Base-by-base conservation (phyloP, 2,888 invertebrate genomes). In the Drosophila vallismaia region DNA sequence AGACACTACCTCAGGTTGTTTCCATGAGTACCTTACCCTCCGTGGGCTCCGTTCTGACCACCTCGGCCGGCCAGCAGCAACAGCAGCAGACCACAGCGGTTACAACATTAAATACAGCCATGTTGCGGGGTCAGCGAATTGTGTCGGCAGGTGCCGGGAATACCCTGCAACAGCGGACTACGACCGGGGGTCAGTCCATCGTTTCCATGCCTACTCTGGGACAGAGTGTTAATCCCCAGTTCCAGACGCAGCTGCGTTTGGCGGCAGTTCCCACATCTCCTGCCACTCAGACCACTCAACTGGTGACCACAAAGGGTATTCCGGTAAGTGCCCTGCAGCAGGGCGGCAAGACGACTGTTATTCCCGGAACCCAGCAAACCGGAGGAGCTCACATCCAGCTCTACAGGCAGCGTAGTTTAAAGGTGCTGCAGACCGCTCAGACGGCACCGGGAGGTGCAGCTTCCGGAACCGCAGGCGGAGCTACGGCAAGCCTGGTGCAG, bases 1-100 rank as follows among this genome's bases (percentile, higher is more conserved):
- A 91, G 49, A 78, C 89, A 58, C 52, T 91, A 58, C 90, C 92
- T 0, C 92, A 92, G 74, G 91, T 93, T 33, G 91, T 92, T 1
- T 91, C 92, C 12, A 90, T 92, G 45, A 89, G 93, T 57, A 90
- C 92, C 44, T 72, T 92, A 62, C 88, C 93, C 81, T 88, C 90
- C 69, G 86, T 90, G 72, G 87, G 91, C 76, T 77, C 92, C 58
- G 83, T 92, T 73, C 67, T 92, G 76, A 88, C 93, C 74, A 85
- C 92, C 44, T 89, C 91, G 2, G 86, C 89, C 19, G 86, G 86
- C 7, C 76, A 88, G 45, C 87, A 76, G 45, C 79, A 79, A 3
- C 76, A 77, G 48, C 79, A 83, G 9, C 78, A 77, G 52, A 56
- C 90, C 28, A 88, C 90, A 6, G 88, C 90, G 0, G 90, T 92